Percentiles rank a stretch among this genome's conserved stretches.
phyloP scores from a whole-genome alignment of 2,113 vertebrate species.

The Diphyllodes magnificus region DNA sequence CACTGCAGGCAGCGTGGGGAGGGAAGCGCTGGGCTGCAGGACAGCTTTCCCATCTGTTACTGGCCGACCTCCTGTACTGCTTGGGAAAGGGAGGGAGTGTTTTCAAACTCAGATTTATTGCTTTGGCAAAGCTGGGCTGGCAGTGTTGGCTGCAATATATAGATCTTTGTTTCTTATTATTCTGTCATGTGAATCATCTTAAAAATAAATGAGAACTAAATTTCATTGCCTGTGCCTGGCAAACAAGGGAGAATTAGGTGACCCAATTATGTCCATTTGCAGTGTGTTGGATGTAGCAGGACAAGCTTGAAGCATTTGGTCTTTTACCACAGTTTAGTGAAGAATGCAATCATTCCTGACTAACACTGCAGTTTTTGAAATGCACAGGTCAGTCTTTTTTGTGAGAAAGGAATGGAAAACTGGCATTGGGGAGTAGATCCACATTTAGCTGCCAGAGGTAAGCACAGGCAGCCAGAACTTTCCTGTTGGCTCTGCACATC shows the following conservation, averaged over 20 bases:
- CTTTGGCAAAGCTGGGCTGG: background rate
- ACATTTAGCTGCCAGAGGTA: background rate
- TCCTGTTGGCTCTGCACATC: background rate
- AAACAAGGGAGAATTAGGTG: slow-evolving; percentile 26
- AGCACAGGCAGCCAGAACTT: background rate
- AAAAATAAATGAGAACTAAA: slow-evolving; percentile 26
- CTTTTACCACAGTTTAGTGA: background rate
- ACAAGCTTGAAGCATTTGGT: background rate
- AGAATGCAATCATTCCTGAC: background rate
- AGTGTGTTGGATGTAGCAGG: background rate
- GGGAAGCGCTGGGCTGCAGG: background rate
- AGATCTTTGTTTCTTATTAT: slow-evolving; percentile 11
- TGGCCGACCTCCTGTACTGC: background rate
- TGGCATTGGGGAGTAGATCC: background rate
- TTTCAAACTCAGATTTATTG: background rate
- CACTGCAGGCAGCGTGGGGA: background rate
- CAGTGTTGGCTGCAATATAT: background rate
- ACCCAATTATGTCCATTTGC: slow-evolving; percentile 24
- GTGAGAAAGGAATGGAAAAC: background rate
- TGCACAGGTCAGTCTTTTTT: background rate
- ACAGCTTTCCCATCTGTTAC: background rate
- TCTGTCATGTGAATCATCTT: background rate
- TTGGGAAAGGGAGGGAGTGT: background rate
- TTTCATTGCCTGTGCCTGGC: background rate
- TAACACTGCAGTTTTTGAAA: background rate